These are phyloP conservation scores for Lucinisca nassula DNA, from an alignment of 2,888 invertebrate genomes.

Conservation along the genomic window DNA sequence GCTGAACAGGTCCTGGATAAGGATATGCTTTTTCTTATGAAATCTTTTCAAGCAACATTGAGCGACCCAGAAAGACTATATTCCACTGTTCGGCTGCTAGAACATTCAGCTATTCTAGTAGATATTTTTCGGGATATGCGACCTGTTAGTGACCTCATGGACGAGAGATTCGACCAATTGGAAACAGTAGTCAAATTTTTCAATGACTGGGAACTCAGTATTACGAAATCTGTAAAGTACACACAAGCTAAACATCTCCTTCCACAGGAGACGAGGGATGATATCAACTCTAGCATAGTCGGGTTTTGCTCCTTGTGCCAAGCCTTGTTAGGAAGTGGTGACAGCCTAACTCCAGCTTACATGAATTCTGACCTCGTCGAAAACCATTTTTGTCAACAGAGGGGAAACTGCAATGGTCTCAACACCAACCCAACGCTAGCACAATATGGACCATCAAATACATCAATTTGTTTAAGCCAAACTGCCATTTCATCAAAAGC, in stretches of 20 bases:
- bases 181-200: conserved; percentile 25
- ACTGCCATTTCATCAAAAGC: conserved; percentile 46
- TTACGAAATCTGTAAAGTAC: neutral
- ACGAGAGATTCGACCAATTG: conserved; percentile 6
- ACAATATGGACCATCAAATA: conserved; percentile 64
- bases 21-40: conserved; percentile 59
- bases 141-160: conserved; percentile 25
- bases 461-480: conserved; percentile 59
- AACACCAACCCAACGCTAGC: conserved; percentile 62
- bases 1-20: conserved; percentile 51
- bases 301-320: conserved; percentile 55
- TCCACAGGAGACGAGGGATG: conserved; percentile 49
- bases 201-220: conserved; percentile 34
- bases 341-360: conserved; percentile 53
- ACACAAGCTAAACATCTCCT: conserved; percentile 19
- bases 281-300: conserved; percentile 50
- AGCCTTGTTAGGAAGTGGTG: conserved; percentile 21
- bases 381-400: conserved; percentile 59
- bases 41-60: conserved; percentile 42
- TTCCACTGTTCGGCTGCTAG: conserved; percentile 36
- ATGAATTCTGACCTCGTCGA: conserved; percentile 57
- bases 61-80: conserved; percentile 39
- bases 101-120: conserved; percentile 35
- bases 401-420: conserved; percentile 59
- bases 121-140: conserved; percentile 45